Base-by-base conservation (phyloP, 2,113 vertebrate genomes). In the Colossoma macropomum region DNA sequence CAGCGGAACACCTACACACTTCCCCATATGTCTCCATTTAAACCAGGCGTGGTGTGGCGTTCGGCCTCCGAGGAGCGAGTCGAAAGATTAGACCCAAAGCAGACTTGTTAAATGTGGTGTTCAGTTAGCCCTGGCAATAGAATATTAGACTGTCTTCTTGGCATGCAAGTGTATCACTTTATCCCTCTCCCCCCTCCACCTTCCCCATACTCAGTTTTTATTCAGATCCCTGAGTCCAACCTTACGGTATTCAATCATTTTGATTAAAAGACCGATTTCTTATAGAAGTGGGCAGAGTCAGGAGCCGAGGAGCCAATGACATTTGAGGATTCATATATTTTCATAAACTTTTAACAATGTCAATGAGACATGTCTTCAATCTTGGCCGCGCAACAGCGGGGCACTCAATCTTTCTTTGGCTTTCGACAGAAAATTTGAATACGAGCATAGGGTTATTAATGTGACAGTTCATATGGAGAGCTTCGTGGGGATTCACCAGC, bases 261-360 rank as follows among this genome's bases (percentile, higher is more conserved):
- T 97, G 96, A 98, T 98, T 97, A 97, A 98, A 98, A 97, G 95
- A 96, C 94, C 95, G 95, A 97, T 98, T 97, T 96, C 95, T 96
- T 94, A 95, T 94, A 95, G 95, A 97, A 96, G 93, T 95, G 93
- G 92, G 95, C 94, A 95, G 94, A 97, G 95, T 97, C 95, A 93
- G 84, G 90, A 95, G 95, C 94, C 86, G 68, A 93, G 91, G 94
- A 96, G 94, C 96, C 96, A 97, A 95, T 97, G 96, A 96, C 89
- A 91, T 93, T 93, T 97, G 96, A 98, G 95, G 97, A 96, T 97
- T 97, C 97, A 97, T 98, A 98, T 98, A 98, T 98, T 98, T 97
- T 98, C 97, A 98, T 98, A 97, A 98, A 98, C 96, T 99, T 98
- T 98, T 97, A 98, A 98, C 93, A 94, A 97, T 97, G 97, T 98